Base-by-base conservation (phyloP, 2,888 invertebrate genomes). In the Tachina grossa region DNA sequence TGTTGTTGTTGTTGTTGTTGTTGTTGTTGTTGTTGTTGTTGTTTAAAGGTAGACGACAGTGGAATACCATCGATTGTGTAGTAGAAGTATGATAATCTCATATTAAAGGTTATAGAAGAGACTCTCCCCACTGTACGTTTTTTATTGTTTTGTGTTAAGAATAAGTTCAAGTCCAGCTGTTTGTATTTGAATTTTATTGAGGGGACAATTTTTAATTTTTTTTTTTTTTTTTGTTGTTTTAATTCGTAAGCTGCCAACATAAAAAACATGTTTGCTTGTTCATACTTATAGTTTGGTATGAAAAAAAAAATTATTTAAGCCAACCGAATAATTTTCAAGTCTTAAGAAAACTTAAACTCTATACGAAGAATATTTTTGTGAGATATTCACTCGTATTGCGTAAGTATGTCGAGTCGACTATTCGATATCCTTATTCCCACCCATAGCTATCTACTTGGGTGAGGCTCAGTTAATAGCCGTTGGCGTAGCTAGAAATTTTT, bases 141-240 rank as follows among this genome's bases (percentile, higher is more conserved):
- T 47, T 78, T 74, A 41, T 51, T 19, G 2, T 19, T 59, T 6
- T n/a, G 2, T 41, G 13, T 68, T 45, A 63, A 59, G 41, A 72
- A 68, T 69, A 82, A 82, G 39, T 85, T 85, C 82, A 82, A 85
- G 78, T 83, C 85, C 85, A 85, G 78, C 85, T 85, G 85, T 75
- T 82, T 77, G 43, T 39, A 66, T 76, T 76, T 63, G 43, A 74
- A 61, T 74, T 39, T 71, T 82, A 79, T 85, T 79, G 61, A 79
- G 31, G 83, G 78, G 85, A 85, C 85, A 85, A 39, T 59, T 49
- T 85, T 69, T 65, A n/a, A 47, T 78, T n/a, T 31, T 51, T 77
- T 19, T 51, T 31, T 13, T 39, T 31, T 39, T 66, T 14, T 31
- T 31, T 31, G 0, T 31, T 31, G 1, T 31, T 31, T 31, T 6